Conservation (phyloP, 2,888 invertebrate genomes). For the Synergus japonicus region DNA sequence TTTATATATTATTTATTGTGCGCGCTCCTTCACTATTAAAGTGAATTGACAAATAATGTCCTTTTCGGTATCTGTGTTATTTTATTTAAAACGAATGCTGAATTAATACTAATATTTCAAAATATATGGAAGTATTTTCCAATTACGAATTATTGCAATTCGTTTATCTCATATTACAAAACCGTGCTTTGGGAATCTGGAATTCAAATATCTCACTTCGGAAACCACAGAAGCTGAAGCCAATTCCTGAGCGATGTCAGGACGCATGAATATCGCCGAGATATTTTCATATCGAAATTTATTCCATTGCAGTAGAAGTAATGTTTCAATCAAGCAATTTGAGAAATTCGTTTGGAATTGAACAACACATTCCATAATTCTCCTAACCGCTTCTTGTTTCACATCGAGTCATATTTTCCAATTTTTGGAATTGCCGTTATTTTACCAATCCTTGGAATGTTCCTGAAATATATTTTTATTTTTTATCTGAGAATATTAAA, state of each 20-base stretch:
- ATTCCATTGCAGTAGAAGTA: constrained; percentile 32
- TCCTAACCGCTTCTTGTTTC: neutral
- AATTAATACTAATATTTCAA: neutral
- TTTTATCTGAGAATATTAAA: neutral
- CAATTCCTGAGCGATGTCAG: constrained; percentile 31
- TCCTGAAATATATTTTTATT: no score
- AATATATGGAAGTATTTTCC: neutral
- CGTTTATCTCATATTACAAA: neutral
- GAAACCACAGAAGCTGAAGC: constrained; percentile 5
- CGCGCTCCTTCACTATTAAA: neutral
- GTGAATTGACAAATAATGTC: neutral
- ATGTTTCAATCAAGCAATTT: constrained; percentile 39
- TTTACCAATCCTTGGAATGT: neutral
- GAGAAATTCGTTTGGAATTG: constrained; percentile 16
- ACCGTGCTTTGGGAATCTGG: constrained; percentile 13
- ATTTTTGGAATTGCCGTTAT: neutral
- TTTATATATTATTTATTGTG: neutral
- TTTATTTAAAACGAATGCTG: neutral
- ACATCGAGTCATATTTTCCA: neutral
- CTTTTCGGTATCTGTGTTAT: no score
- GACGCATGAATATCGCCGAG: constrained; percentile 13
- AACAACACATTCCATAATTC: constrained; percentile 12
- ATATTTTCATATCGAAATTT: constrained; percentile 41
- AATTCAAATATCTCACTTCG: constrained; percentile 27
- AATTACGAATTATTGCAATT: neutral